Percentiles rank a stretch among this genome's conserved stretches.
Conservation (phyloP, 2,797 vertebrate genomes). For the Pangasius macronema region DNA sequence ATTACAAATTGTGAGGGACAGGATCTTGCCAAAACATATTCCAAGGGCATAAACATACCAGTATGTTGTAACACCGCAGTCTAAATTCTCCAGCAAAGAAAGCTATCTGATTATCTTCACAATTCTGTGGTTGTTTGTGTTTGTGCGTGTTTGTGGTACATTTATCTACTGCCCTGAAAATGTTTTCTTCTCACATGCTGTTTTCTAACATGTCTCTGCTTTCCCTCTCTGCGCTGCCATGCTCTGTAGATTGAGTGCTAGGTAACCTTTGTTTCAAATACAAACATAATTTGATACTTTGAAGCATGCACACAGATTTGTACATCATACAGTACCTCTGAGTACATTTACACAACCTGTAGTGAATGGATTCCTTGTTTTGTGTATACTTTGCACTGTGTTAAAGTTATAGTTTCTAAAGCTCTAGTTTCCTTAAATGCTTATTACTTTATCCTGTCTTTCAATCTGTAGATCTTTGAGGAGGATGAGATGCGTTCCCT, state of each 20-base stretch:
- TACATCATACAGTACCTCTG: constrained; percentile 9
- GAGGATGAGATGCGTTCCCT: constrained; percentile 88
- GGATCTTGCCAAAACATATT: background rate
- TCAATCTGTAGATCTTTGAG: constrained; percentile 81
- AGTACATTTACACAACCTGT: background rate
- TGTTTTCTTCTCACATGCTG: background rate
- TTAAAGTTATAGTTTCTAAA: background rate
- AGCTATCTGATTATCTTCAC: constrained; percentile 1
- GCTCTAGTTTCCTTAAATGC: background rate
- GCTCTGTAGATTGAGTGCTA: constrained; percentile 56
- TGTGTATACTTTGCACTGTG: background rate
- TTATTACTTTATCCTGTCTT: constrained; percentile 38
- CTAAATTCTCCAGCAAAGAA: background rate
- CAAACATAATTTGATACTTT: constrained; percentile 24
- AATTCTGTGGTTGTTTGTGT: constrained; percentile 18
- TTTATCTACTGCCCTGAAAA: background rate
- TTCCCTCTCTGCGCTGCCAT: constrained; percentile 48
- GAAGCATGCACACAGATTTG: background rate
- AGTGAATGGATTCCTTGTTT: background rate
- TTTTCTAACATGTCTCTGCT: constrained; percentile 47
- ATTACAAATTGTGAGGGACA: background rate
- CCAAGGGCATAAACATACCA: background rate
- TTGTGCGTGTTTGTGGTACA: constrained; percentile 3
- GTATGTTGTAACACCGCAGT: background rate
- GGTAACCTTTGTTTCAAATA: constrained; percentile 53